Base-by-base conservation (phyloP, 1,140 invertebrate genomes). In the Drosophila hydei region DNA sequence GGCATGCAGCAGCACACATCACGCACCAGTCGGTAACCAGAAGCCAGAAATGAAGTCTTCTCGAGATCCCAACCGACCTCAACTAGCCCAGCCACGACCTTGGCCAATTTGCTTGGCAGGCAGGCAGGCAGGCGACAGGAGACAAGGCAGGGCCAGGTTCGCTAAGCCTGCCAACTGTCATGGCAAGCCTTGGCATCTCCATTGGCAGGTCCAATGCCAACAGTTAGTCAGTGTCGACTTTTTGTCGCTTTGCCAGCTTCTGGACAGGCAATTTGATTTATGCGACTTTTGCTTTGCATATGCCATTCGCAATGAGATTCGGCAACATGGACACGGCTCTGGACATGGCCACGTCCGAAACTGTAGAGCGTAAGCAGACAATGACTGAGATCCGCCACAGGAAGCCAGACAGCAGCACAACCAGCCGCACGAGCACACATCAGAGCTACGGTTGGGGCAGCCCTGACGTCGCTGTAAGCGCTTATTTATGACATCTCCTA, bases 141-240 rank as follows among this genome's bases (percentile, higher is more conserved):
- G 14, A 9, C 40, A 11, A 27, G 36, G 9, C 25, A 14, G 12
- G 18, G 9, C 14, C 14, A 33, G 18, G 12, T 11, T 12, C n/a
- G 6, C n/a, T 8, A 4, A 14, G 51, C 18, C 21, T 56, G 21
- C 5, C 25, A 18, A 6, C 12, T 58, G 68, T 63, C 77, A 68
- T 72, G 73, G 75, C 48, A 43, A 42, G 65, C 51, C 21, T 38
- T 48, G 58, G 38, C 51, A 48, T 23, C 36, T 40, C 38, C 38
- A 40, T 33, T 33, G 12, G 23, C 48, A 42, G 38, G 59, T 64
- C 47, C 72, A 58, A 38, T 58, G 56, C 11, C 54, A 45, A 52
- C 48, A 79, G 80, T 83, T 79, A 83, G 71, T 83, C 79, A 83
- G 80, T 84, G 79, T 79, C 80, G 79, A 60, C 52, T 72, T 63